Evolutionary conservation across 2,888 invertebrate species (phyloP).

Genomic region (Folsomia manolachei): DNA sequence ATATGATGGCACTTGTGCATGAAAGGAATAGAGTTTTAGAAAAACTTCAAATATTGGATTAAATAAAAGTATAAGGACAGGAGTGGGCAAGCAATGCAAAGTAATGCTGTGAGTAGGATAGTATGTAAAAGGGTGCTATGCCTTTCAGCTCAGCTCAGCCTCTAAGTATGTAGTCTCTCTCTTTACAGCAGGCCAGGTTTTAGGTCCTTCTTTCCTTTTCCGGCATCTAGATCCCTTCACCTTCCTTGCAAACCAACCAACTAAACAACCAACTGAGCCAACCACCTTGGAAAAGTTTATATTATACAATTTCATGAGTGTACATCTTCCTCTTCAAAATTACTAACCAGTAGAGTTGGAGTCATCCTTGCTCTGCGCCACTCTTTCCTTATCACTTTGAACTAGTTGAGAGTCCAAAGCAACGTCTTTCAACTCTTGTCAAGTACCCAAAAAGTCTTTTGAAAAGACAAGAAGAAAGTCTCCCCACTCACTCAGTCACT

Average conservation of each 20-base stretch:
- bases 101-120: background rate
- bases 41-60: conserved; percentile 15
- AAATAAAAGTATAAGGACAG: conserved; percentile 10
- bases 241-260: no score
- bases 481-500: background rate
- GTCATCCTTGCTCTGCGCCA: background rate
- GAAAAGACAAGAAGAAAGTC: background rate
- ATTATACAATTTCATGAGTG: background rate
- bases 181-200: background rate
- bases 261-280: no score
- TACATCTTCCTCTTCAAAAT: background rate
- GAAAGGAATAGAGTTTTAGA: conserved; percentile 5
- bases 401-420: background rate
- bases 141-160: background rate
- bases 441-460: background rate
- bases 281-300: background rate
- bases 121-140: background rate
- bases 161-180: no score
- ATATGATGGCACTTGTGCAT: background rate
- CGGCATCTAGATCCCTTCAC: no score
- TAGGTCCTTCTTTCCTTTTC: no score
- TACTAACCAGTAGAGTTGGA: no score
- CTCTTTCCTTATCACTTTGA: background rate
- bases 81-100: background rate
- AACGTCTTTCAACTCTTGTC: background rate